Evolutionary conservation across 2,113 vertebrate genomes (phyloP), one percentile per base, ranked within the genome.

Genomic region (Podarcis muralis): DNA sequence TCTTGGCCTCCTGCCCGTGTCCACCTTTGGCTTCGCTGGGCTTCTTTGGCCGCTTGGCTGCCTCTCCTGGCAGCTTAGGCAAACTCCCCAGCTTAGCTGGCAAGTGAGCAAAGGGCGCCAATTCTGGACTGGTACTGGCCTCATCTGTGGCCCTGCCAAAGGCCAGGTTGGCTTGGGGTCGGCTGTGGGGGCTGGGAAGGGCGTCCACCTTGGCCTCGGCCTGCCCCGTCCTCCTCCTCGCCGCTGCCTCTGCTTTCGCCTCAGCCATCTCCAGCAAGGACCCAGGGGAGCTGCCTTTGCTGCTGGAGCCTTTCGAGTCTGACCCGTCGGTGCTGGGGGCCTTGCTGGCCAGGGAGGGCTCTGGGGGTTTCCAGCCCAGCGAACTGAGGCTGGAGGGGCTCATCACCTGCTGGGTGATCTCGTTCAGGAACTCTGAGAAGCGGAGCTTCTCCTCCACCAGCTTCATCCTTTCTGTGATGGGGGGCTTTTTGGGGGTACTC

Each of bases 371-470:
- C 30, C 97, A 95, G 4, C 96, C 96, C n/a, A 98, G 95, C 37
- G 96, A 97, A 30, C 87, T 96, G 40, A 98, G 96, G 66, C 94
- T 97, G 89, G 96, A 97, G 0, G 98, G 97, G 89, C 97, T 98
- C 68, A 98, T 94, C 35, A 98, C 97, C 92, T 97, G 97, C 5
- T 94, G 92, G 6, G 97, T 98, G 86, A 98, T 97, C 92, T 98
- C 98, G 81, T 98, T 97, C 23, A 98, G 95, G 88, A 98, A 98
- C 5, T 96, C 95, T 6, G 98, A 98, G 87, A 98, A 98, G 85
- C 96, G 96, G 35, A 93, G 94, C 94, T 98, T 98, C 88, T 98
- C 97, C 84, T 96, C 97, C 66, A 94, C 84, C 25, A 25, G 97
- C 16, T 43, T 82, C 35, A 23, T 75, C 32, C 65, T 25, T n/a